Evolutionary conservation across 2,113 vertebrate species (phyloP).

Genomic region (Microtus richardsoni): DNA sequence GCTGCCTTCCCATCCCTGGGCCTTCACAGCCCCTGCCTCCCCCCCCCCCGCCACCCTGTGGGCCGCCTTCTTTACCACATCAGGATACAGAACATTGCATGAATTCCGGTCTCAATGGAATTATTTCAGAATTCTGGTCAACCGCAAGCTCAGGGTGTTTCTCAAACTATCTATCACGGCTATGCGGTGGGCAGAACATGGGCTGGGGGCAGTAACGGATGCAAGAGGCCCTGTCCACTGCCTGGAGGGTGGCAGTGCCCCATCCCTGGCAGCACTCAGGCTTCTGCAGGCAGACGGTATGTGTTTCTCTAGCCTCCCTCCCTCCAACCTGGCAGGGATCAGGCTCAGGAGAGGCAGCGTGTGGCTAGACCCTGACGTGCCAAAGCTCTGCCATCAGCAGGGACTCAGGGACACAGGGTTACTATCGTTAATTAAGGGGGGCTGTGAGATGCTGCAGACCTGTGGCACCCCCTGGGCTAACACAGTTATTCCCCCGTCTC

Average conservation of each 20-base stretch:
- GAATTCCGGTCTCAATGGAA: conserved; percentile 89
- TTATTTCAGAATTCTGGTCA: conserved; percentile 90
- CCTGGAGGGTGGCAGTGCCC: background rate
- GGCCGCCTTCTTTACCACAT: conserved; percentile 89
- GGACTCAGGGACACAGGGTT: background rate
- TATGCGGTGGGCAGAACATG: conserved; percentile 71
- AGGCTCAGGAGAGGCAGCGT: background rate
- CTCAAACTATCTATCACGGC: conserved; percentile 86
- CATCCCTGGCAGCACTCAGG: background rate
- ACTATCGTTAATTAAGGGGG: background rate
- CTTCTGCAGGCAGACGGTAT: background rate
- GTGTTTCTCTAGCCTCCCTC: background rate
- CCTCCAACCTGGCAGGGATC: background rate
- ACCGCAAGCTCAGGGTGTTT: conserved; percentile 88
- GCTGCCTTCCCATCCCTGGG: conserved; percentile 69
- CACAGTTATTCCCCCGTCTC: background rate
- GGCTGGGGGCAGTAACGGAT: conserved; percentile 84
- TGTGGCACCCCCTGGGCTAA: background rate
- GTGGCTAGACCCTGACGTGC: background rate
- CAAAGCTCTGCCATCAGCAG: background rate
- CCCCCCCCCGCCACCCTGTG: conserved; percentile 58
- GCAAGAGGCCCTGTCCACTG: conserved; percentile 35
- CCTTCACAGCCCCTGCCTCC: conserved; percentile 75
- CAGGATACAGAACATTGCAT: conserved; percentile 90
- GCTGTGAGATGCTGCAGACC: background rate